Base-by-base conservation (phyloP, 1,140 invertebrate genomes). In the Choristoneura fumiferana region DNA sequence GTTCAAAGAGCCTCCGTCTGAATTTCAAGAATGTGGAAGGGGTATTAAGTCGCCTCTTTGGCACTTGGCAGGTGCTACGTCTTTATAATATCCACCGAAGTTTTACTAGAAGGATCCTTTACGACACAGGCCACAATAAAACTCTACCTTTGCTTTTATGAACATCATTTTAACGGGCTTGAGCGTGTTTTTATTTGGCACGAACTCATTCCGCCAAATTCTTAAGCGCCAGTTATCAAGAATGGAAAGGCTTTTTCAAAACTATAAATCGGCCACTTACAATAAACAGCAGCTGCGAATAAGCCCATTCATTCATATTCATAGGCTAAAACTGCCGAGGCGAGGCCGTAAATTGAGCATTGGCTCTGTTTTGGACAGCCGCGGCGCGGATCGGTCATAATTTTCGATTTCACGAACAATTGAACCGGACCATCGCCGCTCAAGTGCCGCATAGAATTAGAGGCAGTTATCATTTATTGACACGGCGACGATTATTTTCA, bases 331-430 rank as follows among this genome's bases (percentile, higher is more conserved):
- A 37, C 36, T 57, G 58, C 57, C 45, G 22, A 29, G 22, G 22
- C 22, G 22, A 29, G 45, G 54, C 60, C 70, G 69, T 84, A 82
- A 82, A 84, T 82, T 69, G 58, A 14, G 43, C 60, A 69, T 58
- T 33, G 65, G 58, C 15, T 52, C 53, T 79, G 70, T 71, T 57
- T 65, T 53, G 67, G 69, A 54, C 52, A 33, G 33, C 29, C 60
- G 62, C 63, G 60, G 40, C 38, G 65, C 52, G 63, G 65, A 71
- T 71, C 63, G 78, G 64, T 81, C 74, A 81, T 83, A 83, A 85
- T 85, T 85, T 85, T 63, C 74, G 82, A 85, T 83, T 85, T 85
- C 69, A 79, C 77, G 69, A 67, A 74, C 80, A 76, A 85, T 83
- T 83, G 75, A 78, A 73, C 75, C 39, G 61, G 55, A 61, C 67